Percentiles rank a stretch among this genome's conserved stretches.
Evolutionary conservation across 2,797 vertebrate genomes (phyloP).

Genomic region (Botia kubotai): DNA sequence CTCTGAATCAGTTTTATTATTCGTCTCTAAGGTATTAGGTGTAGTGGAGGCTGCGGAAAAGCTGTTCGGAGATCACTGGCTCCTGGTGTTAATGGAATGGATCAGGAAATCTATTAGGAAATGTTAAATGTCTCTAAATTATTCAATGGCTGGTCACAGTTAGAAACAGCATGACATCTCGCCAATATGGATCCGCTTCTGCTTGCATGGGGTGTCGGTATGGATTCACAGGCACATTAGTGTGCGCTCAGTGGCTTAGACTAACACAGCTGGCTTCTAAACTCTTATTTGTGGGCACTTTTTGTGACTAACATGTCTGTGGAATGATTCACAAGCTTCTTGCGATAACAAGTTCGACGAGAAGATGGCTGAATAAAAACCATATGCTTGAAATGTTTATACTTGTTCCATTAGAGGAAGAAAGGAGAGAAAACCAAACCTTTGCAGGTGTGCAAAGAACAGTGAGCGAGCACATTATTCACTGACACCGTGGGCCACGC

Average conservation of each 20-base stretch:
- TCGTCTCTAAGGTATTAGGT: slow-evolving; percentile 3
- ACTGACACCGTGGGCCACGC: slow-evolving; percentile 5
- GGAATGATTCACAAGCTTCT: slow-evolving; percentile 10
- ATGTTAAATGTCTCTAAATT: slow-evolving; percentile 23
- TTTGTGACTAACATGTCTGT: neutral
- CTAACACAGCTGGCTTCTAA: slow-evolving; percentile 7
- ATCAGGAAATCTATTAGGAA: slow-evolving; percentile 31
- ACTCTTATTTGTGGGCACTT: slow-evolving; percentile 11
- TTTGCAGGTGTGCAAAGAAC: neutral
- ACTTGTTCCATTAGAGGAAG: neutral
- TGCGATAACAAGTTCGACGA: neutral
- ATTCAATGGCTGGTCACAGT: slow-evolving; percentile 34
- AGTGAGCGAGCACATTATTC: slow-evolving; percentile 10
- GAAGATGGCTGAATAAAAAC: slow-evolving; percentile 2
- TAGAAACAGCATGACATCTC: slow-evolving; percentile 29
- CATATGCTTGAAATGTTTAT: neutral
- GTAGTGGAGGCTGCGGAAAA: neutral
- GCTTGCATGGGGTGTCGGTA: neutral
- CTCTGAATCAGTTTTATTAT: slow-evolving; percentile 5
- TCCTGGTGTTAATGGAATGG: neutral
- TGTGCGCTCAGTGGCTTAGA: neutral
- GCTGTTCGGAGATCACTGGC: slow-evolving; percentile 10
- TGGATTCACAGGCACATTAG: slow-evolving; percentile 21
- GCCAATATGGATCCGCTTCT: neutral
- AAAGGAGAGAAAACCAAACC: neutral